Percentiles rank a stretch among this genome's conserved stretches.
Evolutionary conservation across 2,113 vertebrate genomes (phyloP).

Genomic region (Platysternon megacephalum): DNA sequence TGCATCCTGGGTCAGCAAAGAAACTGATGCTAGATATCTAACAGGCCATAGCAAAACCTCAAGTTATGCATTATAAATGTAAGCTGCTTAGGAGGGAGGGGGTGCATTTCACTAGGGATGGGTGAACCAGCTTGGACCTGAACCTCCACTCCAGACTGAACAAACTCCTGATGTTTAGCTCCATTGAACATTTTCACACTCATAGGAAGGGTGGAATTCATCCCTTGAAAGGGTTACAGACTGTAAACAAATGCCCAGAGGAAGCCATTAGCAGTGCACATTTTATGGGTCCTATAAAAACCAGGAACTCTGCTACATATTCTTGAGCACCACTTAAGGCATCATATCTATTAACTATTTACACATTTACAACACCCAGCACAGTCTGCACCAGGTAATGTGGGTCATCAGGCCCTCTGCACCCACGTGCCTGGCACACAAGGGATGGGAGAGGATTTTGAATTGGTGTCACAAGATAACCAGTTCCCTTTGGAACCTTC

Average conservation of each 20-base stretch:
- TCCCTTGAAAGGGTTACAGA: background rate
- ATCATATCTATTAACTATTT: background rate
- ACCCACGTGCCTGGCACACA: background rate
- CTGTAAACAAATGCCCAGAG: background rate
- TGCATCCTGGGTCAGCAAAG: background rate
- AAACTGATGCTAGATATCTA: background rate
- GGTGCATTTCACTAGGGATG: background rate
- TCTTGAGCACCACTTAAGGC: background rate
- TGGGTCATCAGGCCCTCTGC: background rate
- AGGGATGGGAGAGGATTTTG: background rate
- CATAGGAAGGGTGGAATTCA: background rate
- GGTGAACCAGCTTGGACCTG: background rate
- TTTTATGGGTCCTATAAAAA: background rate
- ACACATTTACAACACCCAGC: background rate
- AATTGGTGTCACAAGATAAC: background rate
- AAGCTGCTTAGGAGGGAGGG: background rate
- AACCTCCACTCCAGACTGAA: background rate
- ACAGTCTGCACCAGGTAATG: background rate
- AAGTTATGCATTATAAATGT: background rate
- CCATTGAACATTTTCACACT: background rate
- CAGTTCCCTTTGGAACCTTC: rapidly evolving
- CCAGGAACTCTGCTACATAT: background rate
- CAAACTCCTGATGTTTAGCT: background rate
- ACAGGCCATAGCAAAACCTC: background rate
- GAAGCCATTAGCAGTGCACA: background rate